Evolutionary conservation across 2,113 vertebrate species (phyloP).

Genomic region (Pachypanchax playfairii): DNA sequence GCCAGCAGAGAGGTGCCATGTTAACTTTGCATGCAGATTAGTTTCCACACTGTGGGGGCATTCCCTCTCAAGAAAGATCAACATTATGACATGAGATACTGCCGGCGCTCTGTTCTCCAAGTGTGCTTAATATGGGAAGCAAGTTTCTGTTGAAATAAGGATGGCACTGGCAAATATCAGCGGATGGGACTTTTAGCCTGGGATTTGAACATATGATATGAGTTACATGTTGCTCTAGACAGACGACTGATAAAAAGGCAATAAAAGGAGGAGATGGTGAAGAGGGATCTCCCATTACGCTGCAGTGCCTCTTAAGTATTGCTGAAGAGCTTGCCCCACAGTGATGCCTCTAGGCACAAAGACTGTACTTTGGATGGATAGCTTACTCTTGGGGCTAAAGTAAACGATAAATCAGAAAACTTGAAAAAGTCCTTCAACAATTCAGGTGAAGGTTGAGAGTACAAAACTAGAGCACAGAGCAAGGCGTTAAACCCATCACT

Average conservation of each 20-base stretch:
- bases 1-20: conserved; percentile 28
- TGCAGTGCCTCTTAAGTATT: conserved; percentile 33
- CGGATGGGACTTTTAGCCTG: conserved; percentile 26
- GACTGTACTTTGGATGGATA: conserved; percentile 44
- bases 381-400: conserved; percentile 27
- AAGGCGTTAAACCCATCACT: conserved; percentile 33
- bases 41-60: conserved; percentile 29
- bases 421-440: conserved; percentile 13
- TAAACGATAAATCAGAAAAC: conserved; percentile 21
- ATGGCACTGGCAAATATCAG: conserved; percentile 47
- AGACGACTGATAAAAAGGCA: conserved; percentile 24
- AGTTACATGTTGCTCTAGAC: background rate
- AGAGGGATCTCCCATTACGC: conserved; percentile 41
- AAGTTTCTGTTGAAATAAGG: conserved; percentile 29
- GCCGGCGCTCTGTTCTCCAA: conserved; percentile 5
- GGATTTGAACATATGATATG: conserved; percentile 26
- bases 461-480: conserved; percentile 12
- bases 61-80: conserved; percentile 54
- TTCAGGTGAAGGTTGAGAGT: conserved; percentile 31
- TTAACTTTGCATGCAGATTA: conserved; percentile 44
- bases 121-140: conserved; percentile 37
- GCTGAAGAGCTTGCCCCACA: conserved; percentile 50
- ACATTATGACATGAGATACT: conserved; percentile 50
- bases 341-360: conserved; percentile 54
- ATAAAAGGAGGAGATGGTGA: conserved; percentile 26